Evolutionary conservation across 2,888 invertebrate genomes (phyloP).

Genomic region (Hirtodrosophila duncani): DNA sequence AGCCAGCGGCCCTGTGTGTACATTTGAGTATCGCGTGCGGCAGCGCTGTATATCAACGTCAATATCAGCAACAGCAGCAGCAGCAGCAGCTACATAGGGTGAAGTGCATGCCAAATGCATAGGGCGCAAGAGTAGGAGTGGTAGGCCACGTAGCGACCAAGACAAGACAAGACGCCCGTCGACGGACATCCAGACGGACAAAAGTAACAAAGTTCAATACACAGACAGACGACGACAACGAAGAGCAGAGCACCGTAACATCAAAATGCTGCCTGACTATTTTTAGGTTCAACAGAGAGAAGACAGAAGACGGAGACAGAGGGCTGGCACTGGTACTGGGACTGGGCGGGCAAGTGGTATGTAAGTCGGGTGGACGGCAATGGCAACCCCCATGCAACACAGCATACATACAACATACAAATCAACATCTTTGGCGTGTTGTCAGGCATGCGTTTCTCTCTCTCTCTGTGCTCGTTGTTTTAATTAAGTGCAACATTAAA

Average conservation of each 20-base stretch:
- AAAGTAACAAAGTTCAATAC: constrained; percentile 71
- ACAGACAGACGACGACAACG: constrained; percentile 39
- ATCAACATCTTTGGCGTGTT: constrained; percentile 34
- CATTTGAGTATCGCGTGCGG: constrained; percentile 61
- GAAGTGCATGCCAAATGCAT: constrained; percentile 60
- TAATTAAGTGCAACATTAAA: constrained; percentile 74
- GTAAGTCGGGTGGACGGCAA: constrained; percentile 5
- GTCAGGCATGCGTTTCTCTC: constrained; percentile 39
- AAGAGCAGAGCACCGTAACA: too few species aligned
- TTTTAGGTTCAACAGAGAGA: constrained; percentile 42
- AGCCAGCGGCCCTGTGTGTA: constrained; percentile 24
- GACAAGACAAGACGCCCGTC: constrained; percentile 18
- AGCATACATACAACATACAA: too few species aligned
- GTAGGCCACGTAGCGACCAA: constrained; percentile 53
- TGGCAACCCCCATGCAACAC: constrained; percentile 41
- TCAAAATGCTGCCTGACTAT: constrained; percentile 48
- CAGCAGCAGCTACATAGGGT: constrained; percentile 51
- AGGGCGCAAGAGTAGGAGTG: constrained; percentile 61
- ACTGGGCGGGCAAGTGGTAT: too few species aligned
- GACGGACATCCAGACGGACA: constrained; percentile 35
- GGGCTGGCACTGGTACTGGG: constrained; percentile 1
- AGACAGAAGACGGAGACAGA: constrained; percentile 19
- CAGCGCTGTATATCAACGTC: constrained; percentile 69
- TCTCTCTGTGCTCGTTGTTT: constrained; percentile 44
- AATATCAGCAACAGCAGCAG: constrained; percentile 52